A percentile compares a stretch with the other conserved stretches of the same genome.
These are phyloP conservation scores for Trichechus manatus DNA, from an alignment of 2,113 vertebrate genomes.

Conservation along the genomic window DNA sequence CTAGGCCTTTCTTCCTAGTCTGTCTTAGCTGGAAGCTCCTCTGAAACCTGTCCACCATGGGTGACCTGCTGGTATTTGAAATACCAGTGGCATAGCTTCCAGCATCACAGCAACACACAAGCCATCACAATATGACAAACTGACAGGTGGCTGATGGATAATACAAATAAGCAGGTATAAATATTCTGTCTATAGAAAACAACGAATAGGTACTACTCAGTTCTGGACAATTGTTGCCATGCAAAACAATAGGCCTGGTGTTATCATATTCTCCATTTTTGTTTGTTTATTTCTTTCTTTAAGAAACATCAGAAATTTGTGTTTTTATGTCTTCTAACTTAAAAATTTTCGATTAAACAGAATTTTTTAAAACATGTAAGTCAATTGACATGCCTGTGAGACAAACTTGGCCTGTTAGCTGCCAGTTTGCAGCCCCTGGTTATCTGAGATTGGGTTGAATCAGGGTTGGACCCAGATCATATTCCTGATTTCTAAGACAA, in stretches of 20 bases:
- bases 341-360: background rate
- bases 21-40: background rate
- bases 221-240: background rate
- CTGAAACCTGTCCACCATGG: background rate
- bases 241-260: background rate
- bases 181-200: background rate
- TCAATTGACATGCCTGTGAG: background rate
- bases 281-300: background rate
- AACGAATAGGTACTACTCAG: background rate
- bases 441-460: background rate
- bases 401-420: background rate
- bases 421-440: background rate
- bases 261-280: background rate
- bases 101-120: background rate
- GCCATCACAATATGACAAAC: background rate
- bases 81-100: background rate
- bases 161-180: background rate
- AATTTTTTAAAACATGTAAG: background rate
- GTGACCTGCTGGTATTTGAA: background rate
- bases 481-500: background rate
- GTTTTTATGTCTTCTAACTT: background rate
- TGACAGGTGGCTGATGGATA: background rate
- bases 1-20: background rate
- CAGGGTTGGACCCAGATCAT: background rate
- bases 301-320: background rate